Conservation (phyloP, 2,113 vertebrate species). For the Myrmecophaga tridactyla region DNA sequence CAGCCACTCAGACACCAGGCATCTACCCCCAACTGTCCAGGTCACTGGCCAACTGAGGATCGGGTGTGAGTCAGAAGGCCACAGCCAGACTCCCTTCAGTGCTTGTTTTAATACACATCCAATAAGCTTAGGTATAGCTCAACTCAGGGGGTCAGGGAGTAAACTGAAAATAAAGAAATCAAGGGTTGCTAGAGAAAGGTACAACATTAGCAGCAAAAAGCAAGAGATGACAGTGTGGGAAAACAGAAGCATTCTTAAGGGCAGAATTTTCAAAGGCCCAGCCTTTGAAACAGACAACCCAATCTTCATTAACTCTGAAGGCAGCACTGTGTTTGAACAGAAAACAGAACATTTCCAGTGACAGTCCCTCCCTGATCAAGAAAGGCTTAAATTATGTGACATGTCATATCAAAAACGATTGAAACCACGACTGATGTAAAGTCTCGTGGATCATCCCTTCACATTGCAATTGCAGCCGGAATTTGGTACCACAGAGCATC, state of each 20-base stretch:
- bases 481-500: neutral
- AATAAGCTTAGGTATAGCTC: neutral
- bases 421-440: no score
- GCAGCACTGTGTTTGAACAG: no score
- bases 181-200: neutral
- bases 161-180: no score
- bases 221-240: neutral
- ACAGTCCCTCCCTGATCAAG: neutral
- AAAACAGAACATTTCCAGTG: neutral
- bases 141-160: neutral
- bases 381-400: neutral
- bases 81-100: no score
- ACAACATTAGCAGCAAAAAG: neutral
- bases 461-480: accelerated
- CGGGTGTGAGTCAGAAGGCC: no score
- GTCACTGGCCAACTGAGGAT: no score
- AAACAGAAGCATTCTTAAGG: neutral
- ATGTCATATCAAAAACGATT: neutral
- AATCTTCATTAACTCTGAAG: neutral
- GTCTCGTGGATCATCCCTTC: accelerated
- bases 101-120: accelerated
- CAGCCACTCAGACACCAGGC: no score
- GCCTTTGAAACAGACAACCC: neutral
- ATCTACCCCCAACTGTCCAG: no score
- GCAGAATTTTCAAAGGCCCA: neutral